Evolutionary conservation across 2,797 vertebrate species (phyloP), one percentile per base, ranked within the genome.

Genomic region (Brachymystax lenok): DNA sequence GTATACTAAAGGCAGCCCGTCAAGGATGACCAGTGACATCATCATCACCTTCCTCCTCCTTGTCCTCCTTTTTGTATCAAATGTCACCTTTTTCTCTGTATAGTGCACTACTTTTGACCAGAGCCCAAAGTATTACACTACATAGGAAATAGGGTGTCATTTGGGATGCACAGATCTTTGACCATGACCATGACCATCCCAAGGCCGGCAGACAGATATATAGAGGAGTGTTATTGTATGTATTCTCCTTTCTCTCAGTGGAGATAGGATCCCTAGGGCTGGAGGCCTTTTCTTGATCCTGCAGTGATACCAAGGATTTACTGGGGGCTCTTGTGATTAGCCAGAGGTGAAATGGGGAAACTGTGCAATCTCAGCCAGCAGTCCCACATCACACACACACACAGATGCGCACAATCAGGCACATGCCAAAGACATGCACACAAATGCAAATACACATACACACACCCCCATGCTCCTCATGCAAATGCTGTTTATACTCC

Each of bases 241-340:
- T 87, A 86, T 89, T 89, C 69, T 85, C 86, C 88, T 91, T 90
- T 90, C 85, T 77, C 24, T 63, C 59, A n/a, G 89, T 91, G 89
- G 89, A 92, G 91, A 46, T 46, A 46, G 40, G 40, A 13, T 46
- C 10, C 40, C 40, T 10, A 92, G 89, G 91, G 88, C 88, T 77
- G 79, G 86, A 30, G 17, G 54, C 71, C 46, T 50, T 85, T 84
- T 87, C 91, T 88, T 91, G 90, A 92, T 93, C 90, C 91, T 84
- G 75, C 86, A 87, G 89, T 86, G 91, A 93, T 93, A 91, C 87
- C 77, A 56, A 89, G 91, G 92, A 93, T 92, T 93, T 92, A 91
- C 89, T 81, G 92, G 88, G 90, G 89, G 90, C 40, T 90, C 87
- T 89, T 79, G 90, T 93, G 92, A 93, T 92, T 93, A 93, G 91